Evolutionary conservation across 2,888 invertebrate species (phyloP), one percentile per base, ranked within the genome.

Genomic region (Diadromus collaris): DNA sequence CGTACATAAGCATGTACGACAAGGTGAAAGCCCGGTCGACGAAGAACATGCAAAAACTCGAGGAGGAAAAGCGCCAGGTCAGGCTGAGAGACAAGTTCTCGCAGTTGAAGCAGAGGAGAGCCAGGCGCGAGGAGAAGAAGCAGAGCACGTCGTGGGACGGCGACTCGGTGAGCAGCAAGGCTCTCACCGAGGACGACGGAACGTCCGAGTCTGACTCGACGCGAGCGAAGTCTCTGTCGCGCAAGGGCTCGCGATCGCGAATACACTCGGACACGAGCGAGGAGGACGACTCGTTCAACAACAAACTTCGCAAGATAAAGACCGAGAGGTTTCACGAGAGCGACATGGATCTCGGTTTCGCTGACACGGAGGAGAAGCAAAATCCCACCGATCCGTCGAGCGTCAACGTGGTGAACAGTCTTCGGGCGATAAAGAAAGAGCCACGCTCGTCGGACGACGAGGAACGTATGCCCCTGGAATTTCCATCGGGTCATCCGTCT

Each of bases 1-100:
- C 96, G 10, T 98, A 97, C 89, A 97, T 98, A 78, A 98, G 98
- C 10, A 99, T 99, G 98, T 99, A 99, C 90, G 98, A 98, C 89
- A 98, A 98, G 91, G 97, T 98, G 0, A 98, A 98, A 91, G 97
- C 97, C 3, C 94, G 97, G 51, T 97, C 97, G 29, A 97, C 97
- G 86, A 97, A 97, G 91, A 97, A 97, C 90, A 96, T 97, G 95
- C 96, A 97, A 89, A 97, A 97, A 88, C 95, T 97, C 88, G 96
- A 96, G 88, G 97, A 97, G 90, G 96, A 97, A 91, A 97, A 97
- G 89, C 93, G 95, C 0, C 95, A 96, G 89, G 97, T 97, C 88
- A 83, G 90, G 38, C 63, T 91, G 21, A 96, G 97, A 90, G 97
- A 97, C 9, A 97, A 97, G 91, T 97, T 97, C 88, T 95, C 95